Evolutionary conservation across 92 coral and sea anemone genomes (phyloP), one percentile per base, ranked within the genome.

Genomic region (Actinernus sp.): DNA sequence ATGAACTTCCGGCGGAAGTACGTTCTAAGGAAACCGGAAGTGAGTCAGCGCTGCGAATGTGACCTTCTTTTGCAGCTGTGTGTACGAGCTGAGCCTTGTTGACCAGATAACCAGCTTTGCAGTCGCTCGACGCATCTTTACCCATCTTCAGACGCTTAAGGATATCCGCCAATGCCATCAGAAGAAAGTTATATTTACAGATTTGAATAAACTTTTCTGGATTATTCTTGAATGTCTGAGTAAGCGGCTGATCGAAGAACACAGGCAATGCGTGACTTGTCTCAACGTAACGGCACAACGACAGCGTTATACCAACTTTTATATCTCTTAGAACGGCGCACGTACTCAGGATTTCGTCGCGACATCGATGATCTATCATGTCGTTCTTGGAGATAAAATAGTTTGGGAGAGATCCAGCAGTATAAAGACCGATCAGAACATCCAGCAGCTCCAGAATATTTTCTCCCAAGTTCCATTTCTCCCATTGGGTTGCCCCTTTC

Each of bases 181-280:
- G 77, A 26, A 87, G 77, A 26, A 82, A 82, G 58, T 87, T 87
- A 32, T 87, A 87, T 44, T 87, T 87, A 33, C 93, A 87, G 61
- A 61, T 51, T 55, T 87, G 85, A 52, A 76, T 40, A 49, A 75
- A 75, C 53, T 87, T 76, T 44, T 33, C 36, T 5, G 66, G 38
- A 71, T 87, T 41, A 31, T 75, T 81, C 26, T 54, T 22, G 20
- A 64, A 64, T 11, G 34, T 29, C 3, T 83, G 81, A 49, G 82
- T 26, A 29, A 82, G 83, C 17, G 83, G 31, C 1, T 46, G 39
- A 63, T 87, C 89, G 18, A 87, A 87, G 46, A 51, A 82, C 9
- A 87, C 93, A 20, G 93, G 89, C 36, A 76, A 62, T 26, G 86
- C 70, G 48, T 88, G 93, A 53, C 71, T 83, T 8, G 31, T 54